Percentiles rank a stretch among this genome's conserved stretches.
These are phyloP conservation scores for Adrianichthys oophorus DNA, from an alignment of 2,797 vertebrate genomes.

Conservation along the genomic window DNA sequence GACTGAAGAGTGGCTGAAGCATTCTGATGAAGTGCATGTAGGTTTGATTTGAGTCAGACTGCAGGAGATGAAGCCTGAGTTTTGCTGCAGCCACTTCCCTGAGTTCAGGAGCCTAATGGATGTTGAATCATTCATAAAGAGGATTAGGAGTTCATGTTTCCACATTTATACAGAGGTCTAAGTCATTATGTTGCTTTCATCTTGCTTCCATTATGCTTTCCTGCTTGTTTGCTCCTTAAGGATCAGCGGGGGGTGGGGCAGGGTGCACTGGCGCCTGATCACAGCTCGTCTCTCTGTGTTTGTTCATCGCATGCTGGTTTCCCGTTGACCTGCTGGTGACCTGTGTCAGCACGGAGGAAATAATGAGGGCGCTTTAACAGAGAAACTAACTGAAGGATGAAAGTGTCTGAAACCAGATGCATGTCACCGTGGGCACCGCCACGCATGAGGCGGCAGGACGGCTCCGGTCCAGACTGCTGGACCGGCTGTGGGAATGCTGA, in stretches of 20 bases:
- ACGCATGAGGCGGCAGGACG: no score
- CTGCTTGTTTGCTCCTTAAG: neutral
- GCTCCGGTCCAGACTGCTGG: no score
- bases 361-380: constrained; percentile 2
- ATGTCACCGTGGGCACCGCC: no score
- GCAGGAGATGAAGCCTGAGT: neutral
- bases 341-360: neutral
- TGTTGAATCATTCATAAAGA: constrained; percentile 38
- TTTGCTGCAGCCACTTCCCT: constrained; percentile 11
- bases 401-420: no score
- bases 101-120: constrained; percentile 38
- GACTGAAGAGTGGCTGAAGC: no score
- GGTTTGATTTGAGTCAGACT: neutral
- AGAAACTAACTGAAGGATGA: no score
- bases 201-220: neutral
- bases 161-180: constrained; percentile 15
- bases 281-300: constrained; percentile 4
- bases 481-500: no score
- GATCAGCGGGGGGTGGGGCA: neutral
- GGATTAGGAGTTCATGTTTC: constrained; percentile 34
- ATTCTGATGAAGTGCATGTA: neutral
- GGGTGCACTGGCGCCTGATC: neutral
- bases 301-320: neutral
- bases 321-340: neutral
- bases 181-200: constrained; percentile 27